Conservation (phyloP, 2,888 invertebrate species). For the Apomyelois bistriatella region DNA sequence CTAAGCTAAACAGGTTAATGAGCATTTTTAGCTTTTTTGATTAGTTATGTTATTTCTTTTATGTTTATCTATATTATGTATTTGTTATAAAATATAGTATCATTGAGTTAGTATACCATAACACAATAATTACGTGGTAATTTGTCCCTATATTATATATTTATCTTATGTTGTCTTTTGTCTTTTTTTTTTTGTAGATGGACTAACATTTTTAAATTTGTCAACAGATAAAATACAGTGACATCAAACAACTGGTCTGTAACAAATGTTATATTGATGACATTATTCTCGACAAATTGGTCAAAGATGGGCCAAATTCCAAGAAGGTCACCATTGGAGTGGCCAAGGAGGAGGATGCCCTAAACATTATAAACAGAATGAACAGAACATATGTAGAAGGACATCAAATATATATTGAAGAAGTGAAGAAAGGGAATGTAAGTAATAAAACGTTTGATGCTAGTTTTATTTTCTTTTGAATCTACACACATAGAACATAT, state of each 20-base stretch:
- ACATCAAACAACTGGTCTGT: constrained; percentile 37
- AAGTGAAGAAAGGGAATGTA: constrained; percentile 34
- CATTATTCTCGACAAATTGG: constrained; percentile 39
- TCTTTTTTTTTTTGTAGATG: too few species aligned
- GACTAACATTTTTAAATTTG: background rate
- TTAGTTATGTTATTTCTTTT: too few species aligned
- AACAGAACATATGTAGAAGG: constrained; percentile 36
- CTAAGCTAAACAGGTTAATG: too few species aligned
- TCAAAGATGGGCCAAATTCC: constrained; percentile 19
- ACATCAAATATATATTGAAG: constrained; percentile 34
- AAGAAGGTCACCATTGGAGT: constrained; percentile 45
- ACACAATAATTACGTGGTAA: too few species aligned
- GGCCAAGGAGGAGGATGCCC: constrained; percentile 38
- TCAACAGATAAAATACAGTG: constrained; percentile 14
- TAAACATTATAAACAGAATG: constrained; percentile 33
- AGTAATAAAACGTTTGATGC: background rate
- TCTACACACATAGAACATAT: too few species aligned
- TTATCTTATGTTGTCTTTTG: too few species aligned
- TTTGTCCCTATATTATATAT: too few species aligned
- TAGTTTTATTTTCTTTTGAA: too few species aligned
- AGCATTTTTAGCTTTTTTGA: too few species aligned
- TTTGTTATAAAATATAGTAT: too few species aligned
- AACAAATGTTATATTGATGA: constrained; percentile 37
- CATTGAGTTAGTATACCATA: too few species aligned
- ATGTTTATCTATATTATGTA: too few species aligned